Conservation (phyloP, 2,113 vertebrate species). For the Gnathonemus longibarbis region DNA sequence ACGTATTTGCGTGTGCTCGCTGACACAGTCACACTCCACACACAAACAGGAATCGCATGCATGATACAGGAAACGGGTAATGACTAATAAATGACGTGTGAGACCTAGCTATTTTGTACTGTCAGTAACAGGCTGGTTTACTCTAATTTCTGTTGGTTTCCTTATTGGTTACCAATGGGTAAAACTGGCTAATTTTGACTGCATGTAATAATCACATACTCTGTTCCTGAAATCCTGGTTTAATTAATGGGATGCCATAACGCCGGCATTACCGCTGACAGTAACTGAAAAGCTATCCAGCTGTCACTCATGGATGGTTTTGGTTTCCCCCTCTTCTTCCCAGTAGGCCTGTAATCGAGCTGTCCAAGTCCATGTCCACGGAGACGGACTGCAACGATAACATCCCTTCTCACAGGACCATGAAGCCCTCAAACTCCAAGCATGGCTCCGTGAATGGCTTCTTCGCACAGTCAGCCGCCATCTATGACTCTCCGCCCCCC, state of each 20-base stretch:
- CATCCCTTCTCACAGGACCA: constrained; percentile 75
- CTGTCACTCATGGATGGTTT: not conserved
- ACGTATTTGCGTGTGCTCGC: not conserved
- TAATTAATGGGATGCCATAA: not conserved
- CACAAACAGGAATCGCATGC: not conserved
- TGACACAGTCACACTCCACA: not conserved
- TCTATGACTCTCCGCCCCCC: constrained; percentile 82
- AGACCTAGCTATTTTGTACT: not conserved
- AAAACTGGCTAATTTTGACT: not conserved
- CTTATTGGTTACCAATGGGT: not conserved
- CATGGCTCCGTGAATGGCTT: constrained; percentile 81
- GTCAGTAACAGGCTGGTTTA: not conserved
- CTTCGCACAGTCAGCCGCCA: constrained; percentile 65
- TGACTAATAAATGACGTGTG: not conserved
- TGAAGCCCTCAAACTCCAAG: constrained; percentile 64
- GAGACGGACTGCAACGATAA: constrained; percentile 98
- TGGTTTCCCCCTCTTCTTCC: not conserved
- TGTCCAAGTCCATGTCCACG: constrained; percentile 80
- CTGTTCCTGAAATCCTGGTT: not conserved
- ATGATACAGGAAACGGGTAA: not conserved
- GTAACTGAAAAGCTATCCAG: not conserved
- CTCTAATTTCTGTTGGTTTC: not conserved
- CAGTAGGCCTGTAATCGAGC: constrained; percentile 71
- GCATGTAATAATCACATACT: not conserved
- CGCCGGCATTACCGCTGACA: not conserved